These are phyloP conservation scores for Pelecanus crispus DNA, from an alignment of 2,113 vertebrate genomes.

Conservation along the genomic window DNA sequence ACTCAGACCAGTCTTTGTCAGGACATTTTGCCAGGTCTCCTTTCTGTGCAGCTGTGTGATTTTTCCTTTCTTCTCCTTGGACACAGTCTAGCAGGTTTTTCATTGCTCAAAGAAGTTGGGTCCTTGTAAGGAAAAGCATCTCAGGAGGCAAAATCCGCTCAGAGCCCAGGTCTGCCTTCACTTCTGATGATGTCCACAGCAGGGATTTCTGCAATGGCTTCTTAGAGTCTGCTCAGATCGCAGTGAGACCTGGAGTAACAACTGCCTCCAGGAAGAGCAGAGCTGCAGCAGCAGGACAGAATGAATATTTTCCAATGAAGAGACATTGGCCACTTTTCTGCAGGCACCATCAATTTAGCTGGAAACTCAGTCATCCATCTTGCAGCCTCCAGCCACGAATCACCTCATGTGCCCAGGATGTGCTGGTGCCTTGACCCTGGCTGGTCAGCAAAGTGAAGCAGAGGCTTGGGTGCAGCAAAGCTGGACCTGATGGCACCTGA, in stretches of 20 bases:
- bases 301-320: not conserved
- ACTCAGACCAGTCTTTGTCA: not conserved
- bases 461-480: not conserved
- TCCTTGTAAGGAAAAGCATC: not conserved
- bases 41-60: not conserved
- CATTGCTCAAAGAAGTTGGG: not conserved
- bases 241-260: not conserved
- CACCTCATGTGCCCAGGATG: not conserved
- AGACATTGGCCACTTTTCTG: not conserved
- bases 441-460: not conserved
- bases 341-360: not conserved
- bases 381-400: not conserved
- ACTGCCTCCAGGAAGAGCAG: not conserved
- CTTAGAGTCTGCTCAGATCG: not conserved
- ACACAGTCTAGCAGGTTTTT: not conserved
- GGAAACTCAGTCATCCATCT: not conserved
- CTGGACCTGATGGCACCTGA: not conserved
- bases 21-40: not conserved
- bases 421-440: not conserved
- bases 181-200: not conserved
- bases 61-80: not conserved
- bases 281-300: not conserved
- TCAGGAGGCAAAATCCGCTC: not conserved
- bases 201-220: not conserved
- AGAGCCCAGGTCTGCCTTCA: not conserved